Conservation (phyloP, 2,113 vertebrate species). For the Sander lucioperca region DNA sequence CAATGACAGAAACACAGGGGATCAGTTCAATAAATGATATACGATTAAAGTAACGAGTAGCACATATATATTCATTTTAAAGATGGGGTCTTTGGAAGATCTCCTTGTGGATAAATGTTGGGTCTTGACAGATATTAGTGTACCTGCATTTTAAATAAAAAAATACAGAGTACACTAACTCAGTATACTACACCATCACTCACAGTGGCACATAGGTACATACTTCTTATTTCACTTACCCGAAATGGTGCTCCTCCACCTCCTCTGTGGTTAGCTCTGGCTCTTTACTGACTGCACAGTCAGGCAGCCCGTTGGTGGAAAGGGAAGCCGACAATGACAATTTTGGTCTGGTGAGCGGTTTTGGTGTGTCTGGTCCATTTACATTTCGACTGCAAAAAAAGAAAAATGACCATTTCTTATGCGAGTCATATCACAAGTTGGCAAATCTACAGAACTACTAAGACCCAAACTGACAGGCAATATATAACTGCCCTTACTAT, state of each 20-base stretch:
- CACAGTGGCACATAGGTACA: background rate
- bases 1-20: constrained; percentile 20
- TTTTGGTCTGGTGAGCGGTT: constrained; percentile 91
- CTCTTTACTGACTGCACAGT: constrained; percentile 89
- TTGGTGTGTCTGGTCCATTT: constrained; percentile 92
- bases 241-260: constrained; percentile 85
- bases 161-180: background rate
- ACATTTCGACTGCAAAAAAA: constrained; percentile 86
- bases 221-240: constrained; percentile 75
- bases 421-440: background rate
- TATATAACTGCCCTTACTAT: background rate
- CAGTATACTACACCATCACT: background rate
- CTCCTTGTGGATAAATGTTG: background rate
- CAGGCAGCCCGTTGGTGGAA: constrained; percentile 94
- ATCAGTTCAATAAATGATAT: background rate
- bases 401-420: background rate
- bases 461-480: constrained; percentile 11
- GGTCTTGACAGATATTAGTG: background rate
- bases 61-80: background rate
- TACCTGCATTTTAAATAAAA: background rate
- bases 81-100: background rate
- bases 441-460: background rate
- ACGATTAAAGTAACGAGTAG: background rate
- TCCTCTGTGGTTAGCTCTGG: constrained; percentile 76
- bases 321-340: constrained; percentile 87